These are phyloP conservation scores for Lichenostomus cassidix DNA, from an alignment of 2,113 vertebrate genomes.

Conservation along the genomic window DNA sequence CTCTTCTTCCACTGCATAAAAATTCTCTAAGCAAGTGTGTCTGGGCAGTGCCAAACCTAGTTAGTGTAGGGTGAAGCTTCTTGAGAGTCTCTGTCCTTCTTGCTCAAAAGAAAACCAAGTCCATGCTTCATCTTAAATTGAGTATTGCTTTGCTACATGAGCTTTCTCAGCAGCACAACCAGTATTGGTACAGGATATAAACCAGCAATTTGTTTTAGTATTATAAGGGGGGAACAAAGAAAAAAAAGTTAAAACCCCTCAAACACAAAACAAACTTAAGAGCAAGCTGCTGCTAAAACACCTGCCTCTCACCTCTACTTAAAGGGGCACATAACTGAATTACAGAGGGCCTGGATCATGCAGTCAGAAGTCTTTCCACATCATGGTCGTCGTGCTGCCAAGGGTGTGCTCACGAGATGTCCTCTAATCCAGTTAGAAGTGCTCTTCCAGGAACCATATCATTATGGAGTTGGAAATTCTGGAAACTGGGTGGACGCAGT, in stretches of 20 bases:
- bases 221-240: background rate
- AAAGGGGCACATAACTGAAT: background rate
- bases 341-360: background rate
- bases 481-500: background rate
- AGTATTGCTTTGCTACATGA: background rate
- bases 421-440: constrained; percentile 4
- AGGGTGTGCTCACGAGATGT: background rate
- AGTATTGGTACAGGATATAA: background rate
- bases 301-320: background rate
- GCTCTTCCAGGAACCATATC: constrained; percentile 5
- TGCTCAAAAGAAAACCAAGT: background rate
- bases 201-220: background rate
- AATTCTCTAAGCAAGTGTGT: background rate
- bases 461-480: background rate
- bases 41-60: background rate
- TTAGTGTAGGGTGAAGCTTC: background rate
- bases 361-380: background rate
- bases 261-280: background rate
- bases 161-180: background rate
- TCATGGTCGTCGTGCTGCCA: background rate
- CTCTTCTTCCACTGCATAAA: background rate
- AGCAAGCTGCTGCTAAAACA: background rate
- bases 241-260: background rate
- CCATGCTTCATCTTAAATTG: background rate
- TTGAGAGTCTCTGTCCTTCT: background rate